Conservation (phyloP, 1,140 invertebrate genomes). For the Magallana ariakensis region DNA sequence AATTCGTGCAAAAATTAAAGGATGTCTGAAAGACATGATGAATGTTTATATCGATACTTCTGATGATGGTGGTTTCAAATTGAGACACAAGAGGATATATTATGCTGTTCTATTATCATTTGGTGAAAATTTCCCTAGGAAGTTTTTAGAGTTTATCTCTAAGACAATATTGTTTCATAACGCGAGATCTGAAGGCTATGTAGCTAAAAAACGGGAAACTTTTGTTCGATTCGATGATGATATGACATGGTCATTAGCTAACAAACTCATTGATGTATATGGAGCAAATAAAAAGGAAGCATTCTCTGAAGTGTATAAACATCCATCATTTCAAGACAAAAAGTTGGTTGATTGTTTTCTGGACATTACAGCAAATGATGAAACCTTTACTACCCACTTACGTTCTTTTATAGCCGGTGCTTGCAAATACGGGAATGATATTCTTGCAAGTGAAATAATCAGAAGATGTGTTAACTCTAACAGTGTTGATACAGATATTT, state of each 20-base stretch:
- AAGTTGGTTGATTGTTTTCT: not conserved
- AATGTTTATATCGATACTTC: not conserved
- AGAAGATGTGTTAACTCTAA: not conserved
- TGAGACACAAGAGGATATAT: not conserved
- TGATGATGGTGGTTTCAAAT: not conserved
- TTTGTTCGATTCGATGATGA: not conserved
- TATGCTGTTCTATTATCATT: not conserved
- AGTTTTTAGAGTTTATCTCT: not conserved
- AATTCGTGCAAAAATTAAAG: not conserved
- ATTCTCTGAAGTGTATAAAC: not conserved
- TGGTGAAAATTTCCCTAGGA: not conserved
- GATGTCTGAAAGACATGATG: not conserved
- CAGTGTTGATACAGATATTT: not conserved
- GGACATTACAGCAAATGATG: not conserved
- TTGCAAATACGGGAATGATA: not conserved
- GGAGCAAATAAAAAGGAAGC: too few species aligned
- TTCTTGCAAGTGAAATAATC: not conserved
- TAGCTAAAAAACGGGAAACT: not conserved
- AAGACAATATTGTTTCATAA: not conserved
- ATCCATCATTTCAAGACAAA: not conserved
- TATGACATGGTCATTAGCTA: not conserved
- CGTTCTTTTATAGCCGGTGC: not conserved
- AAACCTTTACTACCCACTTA: not conserved
- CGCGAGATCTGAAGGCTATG: not conserved
- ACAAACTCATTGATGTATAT: not conserved